Evolutionary conservation across 2,113 vertebrate species (phyloP).

Genomic region (Dipodomys ordii): DNA sequence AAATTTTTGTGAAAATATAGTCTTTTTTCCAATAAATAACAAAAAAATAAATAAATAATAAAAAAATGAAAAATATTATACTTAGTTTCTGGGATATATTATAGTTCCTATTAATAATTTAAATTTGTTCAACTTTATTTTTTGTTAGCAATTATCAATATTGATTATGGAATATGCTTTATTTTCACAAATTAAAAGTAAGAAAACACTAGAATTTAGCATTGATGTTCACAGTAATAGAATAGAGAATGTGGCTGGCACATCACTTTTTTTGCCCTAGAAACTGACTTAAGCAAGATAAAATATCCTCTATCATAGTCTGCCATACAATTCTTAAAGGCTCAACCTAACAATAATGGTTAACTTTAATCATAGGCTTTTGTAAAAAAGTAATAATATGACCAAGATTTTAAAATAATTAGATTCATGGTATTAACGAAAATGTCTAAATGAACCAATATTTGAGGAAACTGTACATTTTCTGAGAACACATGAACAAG

Average conservation of each 20-base stretch:
- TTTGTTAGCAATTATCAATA: neutral
- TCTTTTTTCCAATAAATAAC: neutral
- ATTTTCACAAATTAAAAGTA: neutral
- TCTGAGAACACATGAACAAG: neutral
- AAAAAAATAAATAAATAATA: too few species aligned
- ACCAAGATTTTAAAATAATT: neutral
- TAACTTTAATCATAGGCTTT: neutral
- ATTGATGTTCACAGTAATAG: neutral
- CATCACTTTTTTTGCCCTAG: neutral
- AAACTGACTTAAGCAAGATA: neutral
- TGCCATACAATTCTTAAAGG: neutral
- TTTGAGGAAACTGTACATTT: neutral
- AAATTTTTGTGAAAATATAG: neutral
- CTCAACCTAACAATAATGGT: neutral
- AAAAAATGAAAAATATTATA: neutral
- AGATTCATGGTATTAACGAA: neutral
- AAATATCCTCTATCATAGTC: neutral
- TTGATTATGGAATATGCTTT: neutral
- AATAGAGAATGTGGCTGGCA: neutral
- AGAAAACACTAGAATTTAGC: neutral
- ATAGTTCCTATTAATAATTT: neutral
- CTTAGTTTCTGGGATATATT: neutral
- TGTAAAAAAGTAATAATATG: neutral
- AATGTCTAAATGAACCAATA: neutral
- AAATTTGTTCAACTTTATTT: neutral